Conservation (phyloP, 92 coral and sea anemone genomes). For the Porites rus region DNA sequence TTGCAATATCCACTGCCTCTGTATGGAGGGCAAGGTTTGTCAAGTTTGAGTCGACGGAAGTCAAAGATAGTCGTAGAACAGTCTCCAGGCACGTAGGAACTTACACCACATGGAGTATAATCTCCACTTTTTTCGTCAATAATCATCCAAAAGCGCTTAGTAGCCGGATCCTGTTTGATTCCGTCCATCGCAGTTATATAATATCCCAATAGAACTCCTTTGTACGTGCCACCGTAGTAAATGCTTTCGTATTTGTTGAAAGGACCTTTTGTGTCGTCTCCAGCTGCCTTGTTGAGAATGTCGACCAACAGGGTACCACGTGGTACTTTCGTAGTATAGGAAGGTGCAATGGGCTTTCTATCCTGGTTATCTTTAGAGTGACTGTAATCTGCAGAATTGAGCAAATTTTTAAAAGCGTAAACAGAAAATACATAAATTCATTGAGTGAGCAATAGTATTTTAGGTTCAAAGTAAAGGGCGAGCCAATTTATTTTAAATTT, state of each 20-base stretch:
- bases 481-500: no score
- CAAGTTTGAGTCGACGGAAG: neutral
- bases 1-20: constrained; percentile 22
- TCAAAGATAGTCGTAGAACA: constrained; percentile 26
- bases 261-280: constrained; percentile 11
- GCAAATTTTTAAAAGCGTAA: no score
- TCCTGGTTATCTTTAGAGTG: constrained; percentile 31
- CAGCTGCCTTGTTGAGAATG: constrained; percentile 48
- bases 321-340: constrained; percentile 29
- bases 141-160: constrained; percentile 2
- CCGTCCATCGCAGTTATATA: constrained; percentile 25
- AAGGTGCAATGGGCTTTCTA: constrained; percentile 14
- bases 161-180: neutral
- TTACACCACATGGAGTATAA: constrained; percentile 17
- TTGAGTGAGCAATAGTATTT: no score
- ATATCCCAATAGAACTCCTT: neutral
- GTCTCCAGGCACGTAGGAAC: constrained; percentile 15
- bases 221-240: neutral
- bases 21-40: neutral
- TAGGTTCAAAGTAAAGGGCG: no score
- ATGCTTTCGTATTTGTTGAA: constrained; percentile 40
- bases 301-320: constrained; percentile 26
- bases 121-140: constrained; percentile 20
- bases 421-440: no score
- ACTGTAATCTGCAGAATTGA: constrained; percentile 39